Evolutionary conservation across 1,140 invertebrate species (phyloP).

Genomic region (Lasaia peninsularis): DNA sequence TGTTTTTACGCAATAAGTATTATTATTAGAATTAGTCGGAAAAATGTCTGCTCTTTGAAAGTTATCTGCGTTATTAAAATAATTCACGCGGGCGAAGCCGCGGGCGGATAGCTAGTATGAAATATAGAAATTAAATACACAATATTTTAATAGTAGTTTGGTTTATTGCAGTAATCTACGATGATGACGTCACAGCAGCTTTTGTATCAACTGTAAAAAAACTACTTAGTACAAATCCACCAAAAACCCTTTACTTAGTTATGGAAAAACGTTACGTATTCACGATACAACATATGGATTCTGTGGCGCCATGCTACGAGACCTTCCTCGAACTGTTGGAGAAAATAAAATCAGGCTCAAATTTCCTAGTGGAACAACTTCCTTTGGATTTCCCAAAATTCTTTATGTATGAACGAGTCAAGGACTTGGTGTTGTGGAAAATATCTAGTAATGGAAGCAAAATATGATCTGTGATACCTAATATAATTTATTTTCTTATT

Average conservation of each 20-base stretch:
- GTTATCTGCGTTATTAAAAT: too few relatives aligned
- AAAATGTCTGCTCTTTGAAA: too few relatives aligned
- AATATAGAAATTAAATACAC: neutral
- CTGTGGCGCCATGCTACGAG: slow-evolving; percentile 90
- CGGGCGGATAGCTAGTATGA: too few relatives aligned
- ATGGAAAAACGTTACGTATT: slow-evolving; percentile 93
- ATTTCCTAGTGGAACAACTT: slow-evolving; percentile 81
- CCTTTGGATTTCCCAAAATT: slow-evolving; percentile 88
- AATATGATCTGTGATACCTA: slow-evolving; percentile 17
- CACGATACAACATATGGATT: slow-evolving; percentile 87
- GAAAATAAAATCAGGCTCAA: slow-evolving; percentile 62
- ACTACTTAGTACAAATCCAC: slow-evolving; percentile 79
- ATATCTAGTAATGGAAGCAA: slow-evolving; percentile 57
- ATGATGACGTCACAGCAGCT: slow-evolving; percentile 88
- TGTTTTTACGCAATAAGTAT: too few relatives aligned
- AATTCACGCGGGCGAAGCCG: too few relatives aligned
- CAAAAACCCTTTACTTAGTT: slow-evolving; percentile 85
- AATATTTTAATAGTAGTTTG: neutral
- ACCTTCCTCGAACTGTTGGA: slow-evolving; percentile 84
- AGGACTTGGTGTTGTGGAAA: slow-evolving; percentile 87
- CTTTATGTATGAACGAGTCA: slow-evolving; percentile 88
- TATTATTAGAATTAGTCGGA: too few relatives aligned
- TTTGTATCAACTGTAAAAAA: slow-evolving; percentile 87
- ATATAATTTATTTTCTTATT: slow-evolving; percentile 30
- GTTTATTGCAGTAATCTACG: slow-evolving; percentile 86